These are phyloP conservation scores for Leptinotarsa texana DNA, from an alignment of 1,140 invertebrate species.

Conservation along the genomic window DNA sequence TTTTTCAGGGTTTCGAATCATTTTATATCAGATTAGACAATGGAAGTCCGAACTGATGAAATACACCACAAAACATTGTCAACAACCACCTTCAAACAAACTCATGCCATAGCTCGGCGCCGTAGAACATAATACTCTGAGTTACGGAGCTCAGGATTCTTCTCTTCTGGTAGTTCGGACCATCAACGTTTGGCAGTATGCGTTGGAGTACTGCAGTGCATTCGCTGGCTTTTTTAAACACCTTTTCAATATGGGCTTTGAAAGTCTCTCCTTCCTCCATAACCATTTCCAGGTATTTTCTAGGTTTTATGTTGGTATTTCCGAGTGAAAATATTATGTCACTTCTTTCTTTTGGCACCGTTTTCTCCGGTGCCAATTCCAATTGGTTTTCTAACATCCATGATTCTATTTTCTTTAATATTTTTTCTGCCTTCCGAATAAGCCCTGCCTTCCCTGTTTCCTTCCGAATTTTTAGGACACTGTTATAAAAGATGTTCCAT, in stretches of 20 bases:
- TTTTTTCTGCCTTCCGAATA: too few species aligned
- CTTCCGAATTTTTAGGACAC: too few species aligned
- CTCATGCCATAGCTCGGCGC: constrained; percentile 14
- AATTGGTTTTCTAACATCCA: constrained; percentile 11
- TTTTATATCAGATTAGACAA: too few species aligned
- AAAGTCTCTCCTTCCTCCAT: not conserved
- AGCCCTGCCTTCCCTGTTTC: too few species aligned
- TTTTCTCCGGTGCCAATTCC: not conserved
- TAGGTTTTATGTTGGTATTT: constrained; percentile 6
- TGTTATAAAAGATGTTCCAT: too few species aligned
- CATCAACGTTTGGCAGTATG: constrained; percentile 27
- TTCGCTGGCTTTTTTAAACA: constrained; percentile 1
- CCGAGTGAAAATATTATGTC: not conserved
- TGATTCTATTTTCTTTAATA: too few species aligned
- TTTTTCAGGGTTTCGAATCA: too few species aligned
- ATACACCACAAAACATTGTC: too few species aligned
- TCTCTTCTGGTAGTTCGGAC: constrained; percentile 18
- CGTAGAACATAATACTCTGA: constrained; percentile 16
- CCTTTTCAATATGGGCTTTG: constrained; percentile 7
- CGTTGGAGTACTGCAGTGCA: not conserved
- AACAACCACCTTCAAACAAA: too few species aligned
- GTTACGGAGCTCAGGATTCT: not conserved
- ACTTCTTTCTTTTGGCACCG: not conserved
- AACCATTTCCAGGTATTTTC: too few species aligned
- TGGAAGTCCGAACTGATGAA: too few species aligned